Base-by-base conservation (phyloP, 2,888 invertebrate species). In the Aphidius colemani region DNA sequence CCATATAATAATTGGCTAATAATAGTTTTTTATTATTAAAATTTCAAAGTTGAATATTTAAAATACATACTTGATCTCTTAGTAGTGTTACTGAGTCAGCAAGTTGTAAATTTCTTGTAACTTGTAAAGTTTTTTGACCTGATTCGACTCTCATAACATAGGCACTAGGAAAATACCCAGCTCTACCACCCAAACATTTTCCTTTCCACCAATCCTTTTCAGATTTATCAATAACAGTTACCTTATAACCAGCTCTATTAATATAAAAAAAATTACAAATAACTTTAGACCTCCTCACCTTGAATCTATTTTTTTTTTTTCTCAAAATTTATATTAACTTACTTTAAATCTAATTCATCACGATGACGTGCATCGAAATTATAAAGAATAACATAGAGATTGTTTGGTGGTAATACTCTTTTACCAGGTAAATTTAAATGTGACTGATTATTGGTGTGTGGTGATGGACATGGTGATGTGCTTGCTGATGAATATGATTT, bases 191-290 rank as follows among this genome's bases (percentile, higher is more conserved):
- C 67, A 95, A 86, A 77, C 94, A 94, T 82, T 95, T 96, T 55
- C 96, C 97, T 85, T 95, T 95, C 96, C 96, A 97, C 97, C 96
- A 97, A 78, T 96, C 96, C 9, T 93, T 92, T 83, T 97, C 96
- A 0, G 95, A 90, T 53, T 94, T 95, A 80, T 97, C 97, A 71
- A 95, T 94, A 64, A 96, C 95, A 9, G 94, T 95, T 61, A 97
- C 93, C 83, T 91, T 89, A 79, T 70, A 81, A 59, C 76, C 79
- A 59, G 80, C 81, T 65, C 81, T 81, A 46, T 48, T 53, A 1
- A 39, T 0, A 40, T 10, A 43, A 43, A 44, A 39, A n/a, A 53
- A 48, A 11, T 6, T 11, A 8, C 9, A 18, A 9, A 56, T n/a
- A n/a, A n/a, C n/a, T n/a, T n/a, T n/a, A n/a, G n/a, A n/a, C n/a